phyloP scores from a whole-genome alignment of 2,113 vertebrate species.

The Labrus mixtus region DNA sequence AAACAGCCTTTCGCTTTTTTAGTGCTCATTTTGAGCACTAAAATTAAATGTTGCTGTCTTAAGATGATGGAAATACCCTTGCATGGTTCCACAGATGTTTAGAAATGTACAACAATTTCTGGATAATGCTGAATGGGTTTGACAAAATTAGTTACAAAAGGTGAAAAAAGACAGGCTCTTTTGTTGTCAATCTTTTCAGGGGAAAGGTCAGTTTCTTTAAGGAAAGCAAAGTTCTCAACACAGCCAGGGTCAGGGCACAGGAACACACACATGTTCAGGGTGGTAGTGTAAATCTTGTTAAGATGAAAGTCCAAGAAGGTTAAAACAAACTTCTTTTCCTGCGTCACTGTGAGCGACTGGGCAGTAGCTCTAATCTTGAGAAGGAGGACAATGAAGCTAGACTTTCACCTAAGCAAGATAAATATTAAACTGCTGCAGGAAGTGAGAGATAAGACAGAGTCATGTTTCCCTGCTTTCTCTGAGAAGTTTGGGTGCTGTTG shows the following conservation, averaged over 20 bases:
- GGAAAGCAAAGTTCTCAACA: conserved; percentile 26
- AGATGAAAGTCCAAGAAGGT: neutral
- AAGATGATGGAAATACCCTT: neutral
- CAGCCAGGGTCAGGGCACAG: neutral
- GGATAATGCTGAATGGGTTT: neutral
- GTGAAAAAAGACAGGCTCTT: neutral
- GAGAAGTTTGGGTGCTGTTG: conserved; percentile 24
- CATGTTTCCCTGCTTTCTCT: conserved; percentile 18
- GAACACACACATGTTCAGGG: conserved; percentile 26
- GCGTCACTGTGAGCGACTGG: neutral
- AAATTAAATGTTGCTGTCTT: neutral
- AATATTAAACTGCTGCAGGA: conserved; percentile 12
- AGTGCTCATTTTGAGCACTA: neutral
- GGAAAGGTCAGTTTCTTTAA: conserved; percentile 12
- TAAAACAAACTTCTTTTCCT: conserved; percentile 4
- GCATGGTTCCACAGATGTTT: too few relatives aligned
- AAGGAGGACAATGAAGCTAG: neutral
- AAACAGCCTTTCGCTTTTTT: too few relatives aligned
- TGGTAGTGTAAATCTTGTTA: neutral
- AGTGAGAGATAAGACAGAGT: conserved; percentile 1
- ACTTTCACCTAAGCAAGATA: conserved; percentile 8
- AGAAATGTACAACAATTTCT: neutral
- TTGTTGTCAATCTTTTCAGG: conserved; percentile 6
- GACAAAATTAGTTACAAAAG: neutral
- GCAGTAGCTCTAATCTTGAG: neutral